These are phyloP conservation scores for Parus major DNA, from an alignment of 2,113 vertebrate species.

Conservation along the genomic window DNA sequence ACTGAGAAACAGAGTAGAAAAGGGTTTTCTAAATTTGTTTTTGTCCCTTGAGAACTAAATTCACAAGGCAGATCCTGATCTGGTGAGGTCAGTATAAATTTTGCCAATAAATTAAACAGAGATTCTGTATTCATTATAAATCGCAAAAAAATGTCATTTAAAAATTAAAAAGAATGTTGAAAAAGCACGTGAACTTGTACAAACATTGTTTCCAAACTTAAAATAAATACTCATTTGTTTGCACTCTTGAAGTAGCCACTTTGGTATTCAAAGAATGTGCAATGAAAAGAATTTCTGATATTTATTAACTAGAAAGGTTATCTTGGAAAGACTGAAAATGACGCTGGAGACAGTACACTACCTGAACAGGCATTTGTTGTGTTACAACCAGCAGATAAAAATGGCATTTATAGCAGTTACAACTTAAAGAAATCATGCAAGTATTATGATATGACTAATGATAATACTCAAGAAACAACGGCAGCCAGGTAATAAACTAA, in stretches of 20 bases:
- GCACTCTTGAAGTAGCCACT: background rate
- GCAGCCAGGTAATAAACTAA: background rate
- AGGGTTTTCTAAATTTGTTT: background rate
- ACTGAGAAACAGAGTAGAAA: background rate
- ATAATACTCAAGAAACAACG: background rate
- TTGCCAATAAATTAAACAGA: background rate
- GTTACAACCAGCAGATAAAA: background rate
- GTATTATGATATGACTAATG: background rate
- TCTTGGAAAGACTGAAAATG: background rate
- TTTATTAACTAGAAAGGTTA: conserved; percentile 26
- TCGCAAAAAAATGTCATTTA: background rate
- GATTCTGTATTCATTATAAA: background rate
- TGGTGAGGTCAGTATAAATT: background rate
- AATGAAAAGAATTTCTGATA: conserved; percentile 19
- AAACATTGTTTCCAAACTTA: conserved; percentile 22
- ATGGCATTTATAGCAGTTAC: background rate
- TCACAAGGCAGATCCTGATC: background rate
- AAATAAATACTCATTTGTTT: conserved; percentile 48
- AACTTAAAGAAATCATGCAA: background rate
- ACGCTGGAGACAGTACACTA: background rate
- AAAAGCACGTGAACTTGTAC: background rate
- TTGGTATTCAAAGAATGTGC: conserved; percentile 35
- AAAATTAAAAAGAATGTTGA: conserved; percentile 4
- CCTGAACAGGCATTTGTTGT: background rate
- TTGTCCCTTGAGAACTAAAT: background rate